phyloP scores from a whole-genome alignment of 2,113 vertebrate genomes.

The Holacanthus passer region DNA sequence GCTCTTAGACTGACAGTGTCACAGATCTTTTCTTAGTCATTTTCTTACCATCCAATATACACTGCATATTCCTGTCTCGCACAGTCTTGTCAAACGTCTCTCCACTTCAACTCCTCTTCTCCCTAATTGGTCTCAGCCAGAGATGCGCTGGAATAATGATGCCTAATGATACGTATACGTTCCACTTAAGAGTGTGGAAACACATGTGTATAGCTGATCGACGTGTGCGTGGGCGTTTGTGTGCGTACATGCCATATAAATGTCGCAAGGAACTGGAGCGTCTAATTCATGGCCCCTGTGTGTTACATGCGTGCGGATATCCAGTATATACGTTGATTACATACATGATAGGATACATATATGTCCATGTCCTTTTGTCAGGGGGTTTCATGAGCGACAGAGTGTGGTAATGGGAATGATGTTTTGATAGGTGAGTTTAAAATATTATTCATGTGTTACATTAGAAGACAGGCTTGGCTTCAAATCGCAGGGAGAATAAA shows the following conservation, averaged over 20 bases:
- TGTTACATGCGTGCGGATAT: slow-evolving; percentile 18
- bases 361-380: slow-evolving; percentile 9
- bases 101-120: slow-evolving; percentile 22
- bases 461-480: neutral
- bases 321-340: neutral
- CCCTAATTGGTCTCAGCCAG: slow-evolving; percentile 39
- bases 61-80: slow-evolving; percentile 5
- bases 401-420: neutral
- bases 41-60: neutral
- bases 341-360: slow-evolving; percentile 2
- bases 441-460: neutral
- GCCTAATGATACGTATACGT: slow-evolving; percentile 35
- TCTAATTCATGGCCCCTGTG: slow-evolving; percentile 35
- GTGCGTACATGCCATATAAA: slow-evolving; percentile 24
- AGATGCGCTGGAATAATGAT: slow-evolving; percentile 32
- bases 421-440: neutral
- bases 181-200: slow-evolving; percentile 1
- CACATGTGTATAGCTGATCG: slow-evolving; percentile 3
- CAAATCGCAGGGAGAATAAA: neutral
- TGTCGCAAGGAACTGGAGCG: slow-evolving; percentile 60
- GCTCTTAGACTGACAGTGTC: neutral
- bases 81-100: neutral
- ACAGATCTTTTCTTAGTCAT: too few species aligned
- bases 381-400: neutral
- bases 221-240: slow-evolving; percentile 7